Evolutionary conservation across 2,888 invertebrate genomes (phyloP).

Genomic region (Latheticus oryzae): DNA sequence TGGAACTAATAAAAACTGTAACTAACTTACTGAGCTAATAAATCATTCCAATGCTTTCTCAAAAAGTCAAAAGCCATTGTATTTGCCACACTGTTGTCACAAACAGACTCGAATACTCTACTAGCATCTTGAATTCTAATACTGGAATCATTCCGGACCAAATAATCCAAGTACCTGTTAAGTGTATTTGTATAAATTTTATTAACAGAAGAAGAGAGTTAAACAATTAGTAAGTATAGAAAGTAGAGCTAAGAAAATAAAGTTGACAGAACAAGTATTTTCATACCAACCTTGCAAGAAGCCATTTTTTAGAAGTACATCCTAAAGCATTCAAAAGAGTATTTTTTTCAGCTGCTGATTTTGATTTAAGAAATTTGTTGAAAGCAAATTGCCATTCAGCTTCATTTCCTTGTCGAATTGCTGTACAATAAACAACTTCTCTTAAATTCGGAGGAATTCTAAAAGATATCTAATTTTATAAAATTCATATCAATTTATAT

Average conservation of each 20-base stretch:
- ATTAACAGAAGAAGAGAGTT: too few relatives aligned
- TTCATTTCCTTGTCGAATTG: conserved; percentile 72
- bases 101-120: conserved; percentile 70
- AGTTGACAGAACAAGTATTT: conserved; percentile 6
- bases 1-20: conserved; percentile 12
- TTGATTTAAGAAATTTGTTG: conserved; percentile 65
- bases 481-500: conserved; percentile 30
- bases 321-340: conserved; percentile 70
- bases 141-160: conserved; percentile 61
- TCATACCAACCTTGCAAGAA: conserved; percentile 65
- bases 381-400: conserved; percentile 78
- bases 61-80: conserved; percentile 73
- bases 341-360: conserved; percentile 72
- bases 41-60: conserved; percentile 66
- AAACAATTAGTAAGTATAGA: conserved; percentile 10
- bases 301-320: conserved; percentile 70
- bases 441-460: conserved; percentile 75
- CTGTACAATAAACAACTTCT: conserved; percentile 74
- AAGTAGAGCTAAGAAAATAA: conserved; percentile 4
- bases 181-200: conserved; percentile 50
- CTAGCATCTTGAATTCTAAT: conserved; percentile 74
- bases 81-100: conserved; percentile 70
- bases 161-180: conserved; percentile 57
- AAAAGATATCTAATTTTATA: conserved; percentile 45
- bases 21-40: conserved; percentile 64